phyloP scores from a whole-genome alignment of 1,140 invertebrate genomes.

The Drosophila watanabei region DNA sequence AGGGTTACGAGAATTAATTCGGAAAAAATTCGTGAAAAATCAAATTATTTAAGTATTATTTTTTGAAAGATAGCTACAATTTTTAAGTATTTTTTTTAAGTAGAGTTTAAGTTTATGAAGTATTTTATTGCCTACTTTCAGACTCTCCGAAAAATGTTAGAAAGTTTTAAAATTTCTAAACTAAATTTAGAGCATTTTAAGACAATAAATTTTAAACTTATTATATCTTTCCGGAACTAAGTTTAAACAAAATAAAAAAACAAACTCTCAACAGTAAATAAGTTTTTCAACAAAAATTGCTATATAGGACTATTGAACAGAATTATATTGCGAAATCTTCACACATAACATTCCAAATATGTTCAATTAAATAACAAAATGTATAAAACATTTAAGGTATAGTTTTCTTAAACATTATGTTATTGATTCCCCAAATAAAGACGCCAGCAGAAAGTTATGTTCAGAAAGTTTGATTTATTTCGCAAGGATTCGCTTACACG shows the following conservation, averaged over 20 bases:
- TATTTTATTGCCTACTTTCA: background rate
- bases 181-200: no score
- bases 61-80: background rate
- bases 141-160: background rate
- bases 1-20: background rate
- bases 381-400: background rate
- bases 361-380: background rate
- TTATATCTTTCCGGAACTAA: no score
- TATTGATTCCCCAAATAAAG: constrained; percentile 49
- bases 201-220: no score
- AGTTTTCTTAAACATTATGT: background rate
- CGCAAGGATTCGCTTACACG: constrained; percentile 7
- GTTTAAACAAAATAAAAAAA: no score
- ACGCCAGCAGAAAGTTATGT: background rate
- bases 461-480: constrained; percentile 22
- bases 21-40: background rate
- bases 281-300: no score
- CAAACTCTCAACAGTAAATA: no score
- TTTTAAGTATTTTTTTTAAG: background rate
- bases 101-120: background rate
- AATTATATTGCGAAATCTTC: background rate
- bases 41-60: background rate
- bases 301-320: no score
- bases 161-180: no score
- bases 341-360: background rate